Evolutionary conservation across 2,797 vertebrate species (phyloP).

Genomic region (Diceros bicornis): DNA sequence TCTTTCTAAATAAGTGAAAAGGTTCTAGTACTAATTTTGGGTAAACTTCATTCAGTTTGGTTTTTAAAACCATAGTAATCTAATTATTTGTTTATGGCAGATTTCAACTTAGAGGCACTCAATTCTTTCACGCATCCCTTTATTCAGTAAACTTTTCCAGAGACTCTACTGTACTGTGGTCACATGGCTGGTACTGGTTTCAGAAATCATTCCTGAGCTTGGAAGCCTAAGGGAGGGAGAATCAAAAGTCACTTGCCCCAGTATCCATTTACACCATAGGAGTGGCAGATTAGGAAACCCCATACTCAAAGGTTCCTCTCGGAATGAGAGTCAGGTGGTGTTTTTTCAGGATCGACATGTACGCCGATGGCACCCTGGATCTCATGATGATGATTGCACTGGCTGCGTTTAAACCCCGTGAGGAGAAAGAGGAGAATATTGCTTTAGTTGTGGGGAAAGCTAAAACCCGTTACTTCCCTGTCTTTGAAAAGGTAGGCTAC

Average conservation of each 20-base stretch:
- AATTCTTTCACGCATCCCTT: background rate
- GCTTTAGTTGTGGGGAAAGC: constrained; percentile 88
- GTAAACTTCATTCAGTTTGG: background rate
- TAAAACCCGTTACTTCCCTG: constrained; percentile 88
- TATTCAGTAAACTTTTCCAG: background rate
- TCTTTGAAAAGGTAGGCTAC: constrained; percentile 88
- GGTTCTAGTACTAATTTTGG: background rate
- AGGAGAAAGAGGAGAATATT: constrained; percentile 85
- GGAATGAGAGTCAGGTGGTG: background rate
- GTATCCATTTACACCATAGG: background rate
- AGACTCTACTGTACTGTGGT: background rate
- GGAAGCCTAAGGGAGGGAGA: background rate
- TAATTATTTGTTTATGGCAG: background rate
- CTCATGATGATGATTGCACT: constrained; percentile 88
- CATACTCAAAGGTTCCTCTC: background rate
- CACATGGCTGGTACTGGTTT: background rate
- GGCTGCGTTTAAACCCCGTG: constrained; percentile 45
- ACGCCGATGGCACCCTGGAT: constrained; percentile 90
- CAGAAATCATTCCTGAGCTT: background rate
- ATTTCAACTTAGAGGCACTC: background rate
- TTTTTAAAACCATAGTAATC: constrained; percentile 12
- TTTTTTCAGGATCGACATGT: constrained; percentile 93
- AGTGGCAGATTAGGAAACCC: background rate
- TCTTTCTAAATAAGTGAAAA: background rate
- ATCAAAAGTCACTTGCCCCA: background rate